These are phyloP conservation scores for Mizuhopecten yessoensis DNA, from an alignment of 1,140 invertebrate genomes.

Conservation along the genomic window DNA sequence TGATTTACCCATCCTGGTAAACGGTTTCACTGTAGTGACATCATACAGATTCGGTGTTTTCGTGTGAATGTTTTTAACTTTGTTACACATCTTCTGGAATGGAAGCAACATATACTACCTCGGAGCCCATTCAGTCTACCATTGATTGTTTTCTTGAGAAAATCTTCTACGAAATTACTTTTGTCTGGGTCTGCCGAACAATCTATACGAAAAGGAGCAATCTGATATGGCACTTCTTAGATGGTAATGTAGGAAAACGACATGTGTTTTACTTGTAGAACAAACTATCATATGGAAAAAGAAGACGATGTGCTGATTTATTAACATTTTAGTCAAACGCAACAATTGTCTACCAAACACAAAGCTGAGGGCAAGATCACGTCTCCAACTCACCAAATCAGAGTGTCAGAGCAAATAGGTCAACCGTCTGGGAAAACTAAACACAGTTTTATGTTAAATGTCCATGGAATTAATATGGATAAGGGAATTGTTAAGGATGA, in stretches of 20 bases:
- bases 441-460: too few species aligned
- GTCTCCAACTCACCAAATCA: too few species aligned
- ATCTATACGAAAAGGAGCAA: not conserved
- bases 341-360: not conserved
- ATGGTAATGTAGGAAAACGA: not conserved
- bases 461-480: too few species aligned
- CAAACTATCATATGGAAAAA: not conserved
- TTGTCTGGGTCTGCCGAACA: not conserved
- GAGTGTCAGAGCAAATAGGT: too few species aligned
- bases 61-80: too few species aligned
- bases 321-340: not conserved
- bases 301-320: not conserved
- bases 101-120: not conserved
- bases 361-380: too few species aligned
- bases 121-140: not conserved
- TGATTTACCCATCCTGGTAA: too few species aligned
- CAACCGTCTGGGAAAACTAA: too few species aligned
- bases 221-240: not conserved
- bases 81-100: not conserved
- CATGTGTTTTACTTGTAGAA: not conserved
- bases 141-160: not conserved
- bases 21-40: not conserved
- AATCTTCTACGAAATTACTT: not conserved
- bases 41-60: too few species aligned
- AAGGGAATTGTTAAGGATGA: too few species aligned